A percentile compares a stretch with the other conserved stretches of the same genome.
These are phyloP conservation scores for Myoxocephalus aenaeus DNA, from an alignment of 2,797 vertebrate genomes.

Conservation along the genomic window DNA sequence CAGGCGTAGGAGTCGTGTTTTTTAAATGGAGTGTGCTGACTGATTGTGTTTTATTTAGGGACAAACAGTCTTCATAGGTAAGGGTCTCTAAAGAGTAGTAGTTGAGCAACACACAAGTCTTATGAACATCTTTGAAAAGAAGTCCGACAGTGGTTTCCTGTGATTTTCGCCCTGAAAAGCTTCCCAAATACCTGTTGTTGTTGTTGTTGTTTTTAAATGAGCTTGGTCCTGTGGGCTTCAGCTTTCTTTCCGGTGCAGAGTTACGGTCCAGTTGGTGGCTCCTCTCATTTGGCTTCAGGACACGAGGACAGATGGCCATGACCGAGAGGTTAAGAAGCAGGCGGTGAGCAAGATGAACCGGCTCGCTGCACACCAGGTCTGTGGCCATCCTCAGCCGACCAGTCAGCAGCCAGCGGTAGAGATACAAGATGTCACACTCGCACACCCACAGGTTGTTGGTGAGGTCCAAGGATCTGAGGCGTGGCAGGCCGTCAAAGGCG, in stretches of 20 bases:
- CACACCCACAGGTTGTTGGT: slow-evolving; percentile 84
- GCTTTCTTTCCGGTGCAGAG: not conserved
- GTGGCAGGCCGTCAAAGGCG: slow-evolving; percentile 78
- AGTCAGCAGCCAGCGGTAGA: slow-evolving; percentile 83
- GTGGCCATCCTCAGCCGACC: slow-evolving; percentile 77
- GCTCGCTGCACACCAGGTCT: slow-evolving; percentile 81
- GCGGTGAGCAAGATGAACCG: slow-evolving; percentile 79
- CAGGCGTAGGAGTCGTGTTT: slow-evolving; percentile 43
- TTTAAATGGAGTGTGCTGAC: slow-evolving; percentile 38
- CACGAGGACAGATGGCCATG: slow-evolving; percentile 78
- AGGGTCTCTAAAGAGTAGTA: slow-evolving; percentile 75
- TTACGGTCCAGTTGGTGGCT: not conserved
- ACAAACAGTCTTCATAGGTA: slow-evolving; percentile 81
- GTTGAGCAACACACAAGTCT: slow-evolving; percentile 37
- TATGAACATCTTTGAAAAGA: not conserved
- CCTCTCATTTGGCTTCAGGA: slow-evolving; percentile 68
- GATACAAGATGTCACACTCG: slow-evolving; percentile 85
- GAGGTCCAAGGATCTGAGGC: slow-evolving; percentile 78
- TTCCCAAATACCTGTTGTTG: slow-evolving; percentile 13
- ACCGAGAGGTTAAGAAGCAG: slow-evolving; percentile 82
- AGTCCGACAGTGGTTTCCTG: not conserved
- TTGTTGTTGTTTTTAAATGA: slow-evolving; percentile 19
- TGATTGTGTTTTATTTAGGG: slow-evolving; percentile 65
- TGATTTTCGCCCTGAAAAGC: slow-evolving; percentile 15
- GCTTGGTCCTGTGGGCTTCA: not conserved